These are phyloP conservation scores for Pteromalus puparum DNA, from an alignment of 1,140 invertebrate species.

Conservation along the genomic window DNA sequence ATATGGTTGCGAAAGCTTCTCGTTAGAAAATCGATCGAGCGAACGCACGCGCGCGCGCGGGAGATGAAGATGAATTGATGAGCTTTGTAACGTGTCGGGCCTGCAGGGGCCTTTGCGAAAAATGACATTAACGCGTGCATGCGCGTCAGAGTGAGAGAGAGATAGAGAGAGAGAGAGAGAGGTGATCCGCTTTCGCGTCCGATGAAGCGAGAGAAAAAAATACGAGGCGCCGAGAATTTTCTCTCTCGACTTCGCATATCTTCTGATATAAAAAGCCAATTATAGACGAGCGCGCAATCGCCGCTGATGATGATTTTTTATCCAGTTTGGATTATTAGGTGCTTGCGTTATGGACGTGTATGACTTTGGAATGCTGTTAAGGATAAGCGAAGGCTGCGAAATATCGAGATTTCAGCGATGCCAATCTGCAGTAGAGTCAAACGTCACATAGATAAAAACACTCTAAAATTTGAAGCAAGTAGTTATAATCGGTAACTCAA, in stretches of 20 bases:
- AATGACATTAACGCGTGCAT: slow-evolving; percentile 31
- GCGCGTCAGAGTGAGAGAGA: no score
- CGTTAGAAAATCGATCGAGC: slow-evolving; percentile 45
- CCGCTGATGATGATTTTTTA: slow-evolving; percentile 11
- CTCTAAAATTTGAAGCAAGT: no score
- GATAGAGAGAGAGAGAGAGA: no score
- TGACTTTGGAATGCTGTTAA: background rate
- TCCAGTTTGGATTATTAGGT: background rate
- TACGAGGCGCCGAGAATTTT: background rate
- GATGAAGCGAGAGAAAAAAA: background rate
- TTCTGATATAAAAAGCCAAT: slow-evolving; percentile 18
- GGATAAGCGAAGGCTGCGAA: no score
- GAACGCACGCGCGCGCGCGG: background rate
- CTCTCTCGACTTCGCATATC: no score
- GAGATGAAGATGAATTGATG: slow-evolving; percentile 43
- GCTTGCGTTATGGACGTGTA: no score
- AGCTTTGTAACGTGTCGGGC: slow-evolving; percentile 33
- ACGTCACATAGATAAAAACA: no score
- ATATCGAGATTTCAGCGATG: no score
- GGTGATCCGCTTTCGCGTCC: background rate
- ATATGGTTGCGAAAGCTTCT: slow-evolving; percentile 19
- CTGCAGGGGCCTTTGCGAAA: slow-evolving; percentile 31
- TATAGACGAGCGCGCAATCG: slow-evolving; percentile 13
- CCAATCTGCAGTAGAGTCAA: no score
- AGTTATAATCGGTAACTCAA: no score